These are phyloP conservation scores for Drosophila ohnishii DNA, from an alignment of 1,140 invertebrate species.

Conservation along the genomic window DNA sequence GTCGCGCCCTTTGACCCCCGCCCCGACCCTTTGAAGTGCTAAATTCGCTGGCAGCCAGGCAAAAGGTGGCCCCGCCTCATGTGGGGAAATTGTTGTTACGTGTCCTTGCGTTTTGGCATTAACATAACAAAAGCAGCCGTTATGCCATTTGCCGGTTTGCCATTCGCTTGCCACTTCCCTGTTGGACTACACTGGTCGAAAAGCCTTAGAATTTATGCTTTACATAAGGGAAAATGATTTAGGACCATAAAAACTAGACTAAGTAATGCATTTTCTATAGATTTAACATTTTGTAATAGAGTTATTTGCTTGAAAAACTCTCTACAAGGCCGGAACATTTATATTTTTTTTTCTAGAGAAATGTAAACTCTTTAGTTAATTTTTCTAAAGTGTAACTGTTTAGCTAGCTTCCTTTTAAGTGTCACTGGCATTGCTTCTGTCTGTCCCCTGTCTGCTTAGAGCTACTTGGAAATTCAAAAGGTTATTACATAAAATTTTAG, in stretches of 20 bases:
- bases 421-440: slow-evolving; percentile 49
- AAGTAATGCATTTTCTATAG: neutral
- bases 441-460: slow-evolving; percentile 42
- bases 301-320: no score
- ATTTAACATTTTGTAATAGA: no score
- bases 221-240: no score
- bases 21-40: slow-evolving; percentile 58
- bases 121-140: slow-evolving; percentile 76
- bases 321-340: no score
- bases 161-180: slow-evolving; percentile 8
- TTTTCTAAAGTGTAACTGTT: slow-evolving; percentile 1
- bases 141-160: slow-evolving; percentile 22
- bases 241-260: neutral
- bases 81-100: slow-evolving; percentile 74
- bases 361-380: neutral
- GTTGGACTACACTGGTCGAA: slow-evolving; percentile 8
- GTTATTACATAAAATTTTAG: slow-evolving; percentile 82
- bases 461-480: slow-evolving; percentile 79
- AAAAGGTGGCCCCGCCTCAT: slow-evolving; percentile 47
- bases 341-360: no score
- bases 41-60: slow-evolving; percentile 48
- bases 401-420: slow-evolving; percentile 49
- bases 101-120: slow-evolving; percentile 64
- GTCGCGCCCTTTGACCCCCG: neutral
- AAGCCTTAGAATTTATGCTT: neutral